Evolutionary conservation across 2,113 vertebrate species (phyloP).

Genomic region (Crocuta crocuta): DNA sequence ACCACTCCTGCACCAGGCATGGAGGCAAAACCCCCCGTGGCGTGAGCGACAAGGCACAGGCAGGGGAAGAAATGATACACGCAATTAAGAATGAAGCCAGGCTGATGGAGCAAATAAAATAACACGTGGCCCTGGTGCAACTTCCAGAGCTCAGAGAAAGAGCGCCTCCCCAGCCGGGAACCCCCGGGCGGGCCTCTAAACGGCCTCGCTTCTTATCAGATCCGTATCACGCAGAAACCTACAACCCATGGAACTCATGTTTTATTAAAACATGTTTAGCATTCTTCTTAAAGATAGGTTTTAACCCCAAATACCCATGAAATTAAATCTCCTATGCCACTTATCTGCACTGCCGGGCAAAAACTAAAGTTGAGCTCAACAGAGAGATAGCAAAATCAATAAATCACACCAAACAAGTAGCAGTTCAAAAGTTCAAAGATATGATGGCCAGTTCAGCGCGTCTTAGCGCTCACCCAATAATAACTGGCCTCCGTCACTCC

Average conservation of each 20-base stretch:
- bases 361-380: constrained; percentile 85
- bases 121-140: constrained; percentile 62
- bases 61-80: constrained; percentile 61
- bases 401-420: constrained; percentile 89
- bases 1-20: constrained; percentile 68
- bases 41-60: not conserved
- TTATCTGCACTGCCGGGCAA: constrained; percentile 75
- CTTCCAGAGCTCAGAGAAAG: not conserved
- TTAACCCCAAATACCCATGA: constrained; percentile 82
- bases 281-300: constrained; percentile 84
- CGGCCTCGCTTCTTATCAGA: constrained; percentile 81
- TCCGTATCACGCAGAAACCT: constrained; percentile 70
- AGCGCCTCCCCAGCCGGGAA: constrained; percentile 53
- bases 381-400: constrained; percentile 88
- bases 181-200: constrained; percentile 78
- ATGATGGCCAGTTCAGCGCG: constrained; percentile 89
- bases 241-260: constrained; percentile 75
- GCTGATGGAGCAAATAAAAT: constrained; percentile 61
- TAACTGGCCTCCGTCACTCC: constrained; percentile 89
- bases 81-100: constrained; percentile 67
- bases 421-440: constrained; percentile 94
- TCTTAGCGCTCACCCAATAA: constrained; percentile 89
- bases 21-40: not conserved
- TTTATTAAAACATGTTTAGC: constrained; percentile 78
- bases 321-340: constrained; percentile 72